Base-by-base conservation (phyloP, 2,113 vertebrate species). In the Saccopteryx bilineata region DNA sequence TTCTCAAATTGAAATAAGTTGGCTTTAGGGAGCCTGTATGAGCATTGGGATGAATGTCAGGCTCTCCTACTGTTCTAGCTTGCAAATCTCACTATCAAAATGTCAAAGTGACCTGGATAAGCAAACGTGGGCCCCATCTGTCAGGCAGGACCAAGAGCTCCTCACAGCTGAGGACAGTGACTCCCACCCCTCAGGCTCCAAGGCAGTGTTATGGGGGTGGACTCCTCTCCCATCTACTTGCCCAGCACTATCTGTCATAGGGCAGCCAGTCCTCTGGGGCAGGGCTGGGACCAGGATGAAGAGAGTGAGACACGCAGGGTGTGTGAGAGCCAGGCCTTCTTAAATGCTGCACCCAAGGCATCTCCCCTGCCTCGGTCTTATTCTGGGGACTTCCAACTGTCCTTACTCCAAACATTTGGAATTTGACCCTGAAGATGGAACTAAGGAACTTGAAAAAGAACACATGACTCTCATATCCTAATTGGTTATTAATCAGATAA, bases 381-480 rank as follows among this genome's bases (percentile, higher is more conserved):
- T 86, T 69, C 39, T 61, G 31, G 26, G 23, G 18, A 33, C 63
- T 80, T 80, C 33, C 14, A 74, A 9, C 12, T 83, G 17, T 61
- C 63, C 68, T 92, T 58, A 14, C 18, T 66, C n/a, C 54, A 50
- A 39, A 52, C 61, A 80, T 39, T 69, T 7, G 3, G 18, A 84
- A 46, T 68, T 82, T 61, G 26, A 52, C 39, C 71, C 66, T 24
- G 48, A 58, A 75, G 85, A 71, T 9, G 65, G 76, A 94, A 81
- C 76, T 82, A 71, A 61, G 15, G 63, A 58, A 46, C 65, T 91
- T 54, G 19, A 65, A 65, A 54, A 80, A 87, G 81, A 84, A 17
- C 19, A 46, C 7, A 31, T 4, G 46, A 24, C 50, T 84, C 63
- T 81, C 23, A 5, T n/a, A 46, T 24, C 56, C 65, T 28, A 76